phyloP scores from a whole-genome alignment of 2,113 vertebrate genomes.

The Propithecus coquereli region DNA sequence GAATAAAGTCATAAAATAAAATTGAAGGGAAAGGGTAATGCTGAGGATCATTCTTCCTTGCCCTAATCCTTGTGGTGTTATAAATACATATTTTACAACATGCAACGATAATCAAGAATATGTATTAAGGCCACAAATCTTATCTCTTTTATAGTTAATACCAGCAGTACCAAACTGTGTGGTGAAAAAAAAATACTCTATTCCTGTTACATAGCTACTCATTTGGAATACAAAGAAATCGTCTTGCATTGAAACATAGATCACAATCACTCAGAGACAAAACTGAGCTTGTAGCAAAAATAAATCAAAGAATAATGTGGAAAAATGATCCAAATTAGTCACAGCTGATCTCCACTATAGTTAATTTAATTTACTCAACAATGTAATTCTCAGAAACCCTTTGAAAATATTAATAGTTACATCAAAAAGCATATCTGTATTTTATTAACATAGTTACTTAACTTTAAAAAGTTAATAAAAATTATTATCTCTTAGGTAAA shows the following conservation, averaged over 20 bases:
- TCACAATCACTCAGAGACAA: conserved; percentile 18
- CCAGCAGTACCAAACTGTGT: not conserved
- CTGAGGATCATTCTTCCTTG: not conserved
- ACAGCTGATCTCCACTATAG: conserved; percentile 7
- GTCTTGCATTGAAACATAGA: conserved; percentile 46
- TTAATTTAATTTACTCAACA: conserved; percentile 49
- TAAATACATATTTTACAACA: conserved; percentile 28
- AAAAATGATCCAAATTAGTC: conserved; percentile 32
- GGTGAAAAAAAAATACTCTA: not conserved
- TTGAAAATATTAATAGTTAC: conserved; percentile 44
- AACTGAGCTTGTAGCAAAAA: conserved; percentile 51
- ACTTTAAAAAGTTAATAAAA: conserved; percentile 36
- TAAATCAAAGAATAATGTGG: conserved; percentile 51
- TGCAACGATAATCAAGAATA: not conserved
- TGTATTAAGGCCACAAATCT: conserved; percentile 21
- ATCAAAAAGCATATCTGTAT: not conserved
- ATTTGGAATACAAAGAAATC: conserved; percentile 44
- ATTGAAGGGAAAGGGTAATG: not conserved
- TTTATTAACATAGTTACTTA: conserved; percentile 46
- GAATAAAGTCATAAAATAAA: not conserved
- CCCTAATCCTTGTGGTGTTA: not conserved
- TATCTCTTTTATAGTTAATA: conserved; percentile 1
- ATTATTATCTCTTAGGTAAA: not conserved
- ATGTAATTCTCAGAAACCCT: conserved; percentile 37
- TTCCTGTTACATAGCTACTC: conserved; percentile 15